Conservation (phyloP, 2,113 vertebrate species). For the Vimba vimba region DNA sequence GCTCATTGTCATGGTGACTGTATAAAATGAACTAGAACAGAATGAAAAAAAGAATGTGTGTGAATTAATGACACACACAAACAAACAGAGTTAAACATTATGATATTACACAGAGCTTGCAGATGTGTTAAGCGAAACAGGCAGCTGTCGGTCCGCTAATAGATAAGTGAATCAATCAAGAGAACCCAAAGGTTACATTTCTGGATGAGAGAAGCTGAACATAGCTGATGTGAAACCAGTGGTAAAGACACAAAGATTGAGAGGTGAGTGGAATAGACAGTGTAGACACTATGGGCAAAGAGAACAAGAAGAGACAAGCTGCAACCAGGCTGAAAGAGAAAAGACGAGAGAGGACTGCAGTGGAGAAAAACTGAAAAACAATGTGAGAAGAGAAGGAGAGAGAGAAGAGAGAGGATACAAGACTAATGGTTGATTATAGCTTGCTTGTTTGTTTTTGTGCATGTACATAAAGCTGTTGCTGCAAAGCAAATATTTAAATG, state of each 20-base stretch:
- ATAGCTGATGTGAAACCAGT: constrained; percentile 5
- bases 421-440: constrained; percentile 15
- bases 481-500: not conserved
- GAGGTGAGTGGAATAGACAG: constrained; percentile 20
- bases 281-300: not conserved
- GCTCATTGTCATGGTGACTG: constrained; percentile 10
- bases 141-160: constrained; percentile 38
- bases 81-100: not conserved
- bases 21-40: not conserved
- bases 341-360: constrained; percentile 8
- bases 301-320: constrained; percentile 27
- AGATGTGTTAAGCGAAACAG: not conserved
- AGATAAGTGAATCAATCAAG: constrained; percentile 19
- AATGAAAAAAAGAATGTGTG: not conserved
- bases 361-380: not conserved
- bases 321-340: constrained; percentile 24
- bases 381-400: not conserved
- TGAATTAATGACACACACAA: not conserved
- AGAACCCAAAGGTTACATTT: constrained; percentile 36
- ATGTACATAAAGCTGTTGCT: not conserved
- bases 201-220: constrained; percentile 5
- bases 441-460: not conserved
- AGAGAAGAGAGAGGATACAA: not conserved
- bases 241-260: not conserved
- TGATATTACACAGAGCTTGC: not conserved